Evolutionary conservation across 2,797 vertebrate genomes (phyloP), one percentile per base, ranked within the genome.

Genomic region (Lophotriccus pileatus): DNA sequence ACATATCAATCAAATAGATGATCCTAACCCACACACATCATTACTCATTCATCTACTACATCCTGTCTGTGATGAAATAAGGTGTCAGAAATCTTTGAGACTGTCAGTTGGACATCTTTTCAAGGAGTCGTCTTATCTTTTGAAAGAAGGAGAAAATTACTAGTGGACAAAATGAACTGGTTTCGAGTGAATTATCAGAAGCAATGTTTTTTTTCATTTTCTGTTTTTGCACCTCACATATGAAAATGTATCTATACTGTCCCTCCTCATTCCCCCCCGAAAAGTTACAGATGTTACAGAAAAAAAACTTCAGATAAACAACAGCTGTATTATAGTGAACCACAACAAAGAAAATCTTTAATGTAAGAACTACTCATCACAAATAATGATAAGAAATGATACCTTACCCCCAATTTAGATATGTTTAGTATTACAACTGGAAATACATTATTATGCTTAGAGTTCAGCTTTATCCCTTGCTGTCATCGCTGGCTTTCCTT

Each of bases 51-150:
- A 28, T 60, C 36, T 90, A 17, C 28, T 92, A 5, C 15, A 21
- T 90, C 50, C 34, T 44, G 63, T 24, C 82, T 87, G 15, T 93
- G 60, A 84, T 70, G 78, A 73, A 93, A 84, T 77, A 63, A 53
- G 50, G 82, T 63, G 55, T 93, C 60, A 91, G 24, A 95, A 94
- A 32, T 90, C 43, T 68, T 86, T 86, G 74, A 81, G 58, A 87
- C 87, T 95, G 56, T 87, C 95, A 92, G 95, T 74, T 89, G 60
- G 74, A 68, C 22, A 49, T 79, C 14, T 95, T 94, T 90, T 78
- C 80, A 82, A 59, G 77, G 47, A 86, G 60, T 59, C 21, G 70
- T 92, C 86, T 69, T 88, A 59, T 87, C 52, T 89, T 94, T 66
- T 83, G 53, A 94, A 94, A 92, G 56, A 63, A 69, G 34, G 69